A percentile compares a stretch with the other conserved stretches of the same genome.
Evolutionary conservation across 37 sponge, comb jelly and placozoan genomes (phyloP).

Genomic region (Agelas oroides): DNA sequence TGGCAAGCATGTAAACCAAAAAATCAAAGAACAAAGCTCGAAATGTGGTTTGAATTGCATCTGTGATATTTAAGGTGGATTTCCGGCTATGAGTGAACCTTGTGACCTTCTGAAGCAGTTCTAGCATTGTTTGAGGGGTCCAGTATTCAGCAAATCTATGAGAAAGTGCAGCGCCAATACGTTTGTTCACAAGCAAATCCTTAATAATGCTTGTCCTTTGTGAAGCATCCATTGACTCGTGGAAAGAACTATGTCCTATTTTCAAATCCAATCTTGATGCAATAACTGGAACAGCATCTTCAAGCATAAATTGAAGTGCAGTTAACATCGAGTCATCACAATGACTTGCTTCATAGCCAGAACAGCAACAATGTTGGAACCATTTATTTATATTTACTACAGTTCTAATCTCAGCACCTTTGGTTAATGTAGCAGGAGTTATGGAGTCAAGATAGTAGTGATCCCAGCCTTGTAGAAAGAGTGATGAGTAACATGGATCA

Average conservation of each 20-base stretch:
- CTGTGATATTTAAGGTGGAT: slow-evolving; percentile 56
- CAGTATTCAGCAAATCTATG: slow-evolving; percentile 31
- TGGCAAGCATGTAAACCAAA: slow-evolving; percentile 49
- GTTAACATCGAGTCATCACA: background rate
- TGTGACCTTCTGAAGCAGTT: slow-evolving; percentile 44
- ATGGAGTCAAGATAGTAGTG: slow-evolving; percentile 66
- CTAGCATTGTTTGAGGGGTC: slow-evolving; percentile 41
- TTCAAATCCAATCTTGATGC: slow-evolving; percentile 2
- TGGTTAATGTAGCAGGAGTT: background rate
- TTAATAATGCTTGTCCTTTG: background rate
- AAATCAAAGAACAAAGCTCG: slow-evolving; percentile 46
- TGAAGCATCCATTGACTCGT: background rate
- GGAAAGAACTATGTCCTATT: background rate
- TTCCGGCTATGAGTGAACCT: slow-evolving; percentile 14
- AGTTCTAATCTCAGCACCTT: background rate
- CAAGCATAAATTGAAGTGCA: background rate
- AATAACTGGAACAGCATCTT: slow-evolving; percentile 11
- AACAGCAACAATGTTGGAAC: background rate
- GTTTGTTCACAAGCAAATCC: slow-evolving; percentile 14
- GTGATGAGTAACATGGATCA: slow-evolving; percentile 61
- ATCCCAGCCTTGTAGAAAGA: slow-evolving; percentile 82
- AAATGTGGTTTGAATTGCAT: slow-evolving; percentile 45
- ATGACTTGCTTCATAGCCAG: too few species aligned
- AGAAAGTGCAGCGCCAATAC: slow-evolving; percentile 24
- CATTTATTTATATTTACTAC: slow-evolving; percentile 15